Evolutionary conservation across 2,888 invertebrate species (phyloP).

Genomic region (Sarcophaga caerulescens): DNA sequence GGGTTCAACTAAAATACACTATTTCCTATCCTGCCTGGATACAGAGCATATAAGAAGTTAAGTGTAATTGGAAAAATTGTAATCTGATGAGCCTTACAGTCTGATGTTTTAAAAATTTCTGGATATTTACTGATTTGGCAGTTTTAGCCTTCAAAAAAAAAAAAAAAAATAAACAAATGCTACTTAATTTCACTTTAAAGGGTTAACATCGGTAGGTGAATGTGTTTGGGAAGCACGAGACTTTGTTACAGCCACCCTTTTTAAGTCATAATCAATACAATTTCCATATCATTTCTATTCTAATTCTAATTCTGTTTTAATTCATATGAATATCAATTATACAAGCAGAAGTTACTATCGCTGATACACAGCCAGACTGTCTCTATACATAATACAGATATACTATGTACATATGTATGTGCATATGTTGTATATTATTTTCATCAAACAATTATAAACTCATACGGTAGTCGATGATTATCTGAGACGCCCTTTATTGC

Average conservation of each 20-base stretch:
- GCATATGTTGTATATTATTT: no score
- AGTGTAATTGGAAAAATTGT: no score
- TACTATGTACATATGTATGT: no score
- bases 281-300: neutral
- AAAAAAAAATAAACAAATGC: no score
- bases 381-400: constrained; percentile 35
- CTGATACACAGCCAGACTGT: constrained; percentile 51
- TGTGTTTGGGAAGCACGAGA: constrained; percentile 51
- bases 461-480: constrained; percentile 8
- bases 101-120: no score
- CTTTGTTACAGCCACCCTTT: constrained; percentile 47
- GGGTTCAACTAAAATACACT: no score
- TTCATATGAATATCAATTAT: constrained; percentile 25
- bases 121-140: no score
- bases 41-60: no score
- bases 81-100: no score
- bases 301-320: neutral
- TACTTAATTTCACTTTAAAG: constrained; percentile 11
- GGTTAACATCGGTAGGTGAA: constrained; percentile 28
- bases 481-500: constrained; percentile 2
- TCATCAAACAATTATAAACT: constrained; percentile 12
- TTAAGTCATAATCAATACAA: constrained; percentile 42
- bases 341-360: constrained; percentile 53
- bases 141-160: no score
- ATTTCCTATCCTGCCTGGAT: no score